Percentiles rank a stretch among this genome's conserved stretches.
Conservation (phyloP, 2,888 invertebrate genomes). For the Steinernema scapterisci region DNA sequence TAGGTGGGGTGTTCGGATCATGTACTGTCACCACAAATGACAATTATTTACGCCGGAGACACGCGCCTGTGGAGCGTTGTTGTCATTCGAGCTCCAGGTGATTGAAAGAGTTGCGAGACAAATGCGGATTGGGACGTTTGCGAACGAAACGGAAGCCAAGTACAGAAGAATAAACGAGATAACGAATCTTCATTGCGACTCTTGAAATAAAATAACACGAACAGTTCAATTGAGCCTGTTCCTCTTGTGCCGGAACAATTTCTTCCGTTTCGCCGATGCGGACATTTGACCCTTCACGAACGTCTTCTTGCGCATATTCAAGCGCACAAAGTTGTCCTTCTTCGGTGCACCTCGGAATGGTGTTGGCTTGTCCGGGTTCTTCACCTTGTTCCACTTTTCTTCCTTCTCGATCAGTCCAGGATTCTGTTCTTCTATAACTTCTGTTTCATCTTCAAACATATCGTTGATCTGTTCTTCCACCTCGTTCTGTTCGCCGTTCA, state of each 20-base stretch:
- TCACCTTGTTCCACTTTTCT: not conserved
- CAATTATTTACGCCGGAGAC: no score
- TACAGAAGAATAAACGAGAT: no score
- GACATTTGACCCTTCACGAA: not conserved
- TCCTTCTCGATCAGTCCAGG: slow-evolving; percentile 6
- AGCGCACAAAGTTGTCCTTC: slow-evolving; percentile 7
- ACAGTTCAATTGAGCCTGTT: no score
- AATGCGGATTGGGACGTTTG: no score
- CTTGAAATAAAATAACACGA: no score
- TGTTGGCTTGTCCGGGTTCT: not conserved
- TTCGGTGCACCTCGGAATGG: not conserved
- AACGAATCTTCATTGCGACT: no score
- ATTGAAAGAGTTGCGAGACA: no score
- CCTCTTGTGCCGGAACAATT: not conserved
- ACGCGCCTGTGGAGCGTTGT: no score
- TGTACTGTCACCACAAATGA: no score
- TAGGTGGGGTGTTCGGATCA: no score
- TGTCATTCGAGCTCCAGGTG: no score
- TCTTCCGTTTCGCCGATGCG: slow-evolving; percentile 13
- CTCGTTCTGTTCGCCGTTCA: not conserved
- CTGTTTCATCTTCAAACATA: slow-evolving; percentile 12
- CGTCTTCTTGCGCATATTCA: slow-evolving; percentile 23
- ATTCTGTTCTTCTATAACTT: not conserved
- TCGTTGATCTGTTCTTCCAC: not conserved
- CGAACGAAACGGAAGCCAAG: no score